A percentile compares a stretch with the other conserved stretches of the same genome.
Conservation (phyloP, 2,113 vertebrate genomes). For the Colistium nudipinnis region DNA sequence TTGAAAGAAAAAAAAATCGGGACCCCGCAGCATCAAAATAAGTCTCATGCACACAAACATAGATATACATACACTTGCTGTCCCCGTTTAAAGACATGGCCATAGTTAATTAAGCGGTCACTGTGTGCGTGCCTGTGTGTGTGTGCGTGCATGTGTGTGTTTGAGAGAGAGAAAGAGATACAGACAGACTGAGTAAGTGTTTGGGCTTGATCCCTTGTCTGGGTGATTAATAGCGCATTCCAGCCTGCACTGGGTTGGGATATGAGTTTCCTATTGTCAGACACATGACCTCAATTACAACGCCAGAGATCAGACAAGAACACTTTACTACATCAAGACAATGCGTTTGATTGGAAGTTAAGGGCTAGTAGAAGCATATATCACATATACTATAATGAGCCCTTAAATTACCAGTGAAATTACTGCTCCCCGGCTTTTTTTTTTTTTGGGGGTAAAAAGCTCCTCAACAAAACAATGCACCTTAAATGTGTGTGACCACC, state of each 20-base stretch:
- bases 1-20: constrained; percentile 44
- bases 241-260: constrained; percentile 38
- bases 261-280: constrained; percentile 66
- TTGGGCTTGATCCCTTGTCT: constrained; percentile 54
- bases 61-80: neutral
- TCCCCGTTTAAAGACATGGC: neutral
- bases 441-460: no score
- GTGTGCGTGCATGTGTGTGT: constrained; percentile 2
- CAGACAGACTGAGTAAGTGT: constrained; percentile 6
- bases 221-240: constrained; percentile 71
- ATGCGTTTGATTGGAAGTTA: constrained; percentile 9
- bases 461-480: neutral
- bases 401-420: no score
- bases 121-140: constrained; percentile 36
- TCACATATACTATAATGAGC: no score
- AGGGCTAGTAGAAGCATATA: constrained; percentile 4
- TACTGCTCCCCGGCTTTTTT: no score
- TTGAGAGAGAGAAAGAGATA: neutral
- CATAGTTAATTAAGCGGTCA: constrained; percentile 4
- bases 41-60: neutral
- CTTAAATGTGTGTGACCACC: neutral
- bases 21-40: constrained; percentile 37
- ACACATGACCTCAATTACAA: constrained; percentile 71
- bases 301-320: constrained; percentile 51
- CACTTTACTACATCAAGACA: constrained; percentile 30